Evolutionary conservation across 2,113 vertebrate species (phyloP), one percentile per base, ranked within the genome.

Genomic region (Eulacestoma nigropectus): DNA sequence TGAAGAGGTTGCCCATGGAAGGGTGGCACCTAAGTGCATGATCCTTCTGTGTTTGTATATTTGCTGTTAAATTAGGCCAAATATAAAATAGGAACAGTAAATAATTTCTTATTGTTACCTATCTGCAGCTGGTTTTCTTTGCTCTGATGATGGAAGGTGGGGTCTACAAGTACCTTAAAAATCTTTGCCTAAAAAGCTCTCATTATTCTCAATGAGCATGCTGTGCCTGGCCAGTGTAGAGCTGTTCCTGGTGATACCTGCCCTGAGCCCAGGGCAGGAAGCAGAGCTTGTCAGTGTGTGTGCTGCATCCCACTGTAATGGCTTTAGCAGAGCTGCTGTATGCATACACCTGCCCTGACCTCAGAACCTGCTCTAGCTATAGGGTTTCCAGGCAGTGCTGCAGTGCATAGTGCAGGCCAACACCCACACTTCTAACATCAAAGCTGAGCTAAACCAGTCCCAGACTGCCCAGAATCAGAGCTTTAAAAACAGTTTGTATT

Each of bases 241-340:
- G 78, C 44, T 55, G 17, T 6, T 73, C 32, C 30, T 59, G 44
- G 44, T 52, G 46, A 27, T 13, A 11, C 16, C 46, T 3, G 3
- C 7, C 1, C 30, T 59, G 70, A 23, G 65, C 39, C 50, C 27
- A 26, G 81, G 49, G 16, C 20, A 42, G 50, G 41, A 8, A 75
- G 55, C 10, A n/a, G 65, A 69, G 42, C 8, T 16, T 3, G 2
- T 9, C 4, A 9, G 63, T 0, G 1, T 14, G 4, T 20, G 59
- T 37, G 65, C 33, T 60, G 50, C 26, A 14, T 18, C 12, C 6
- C 8, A 2, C 4, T 49, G 49, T 5, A 10, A 42, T 19, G 72
- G 67, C 41, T 65, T 64, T 11, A 67, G 39, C 44, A 73, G 60
- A 59, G 37, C 63, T 41, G 63, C 35, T 15, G 1, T 14, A 17